Percentiles rank a stretch among this genome's conserved stretches.
Conservation (phyloP, 92 coral and sea anemone species). For the Umimayanthus chanpuru region DNA sequence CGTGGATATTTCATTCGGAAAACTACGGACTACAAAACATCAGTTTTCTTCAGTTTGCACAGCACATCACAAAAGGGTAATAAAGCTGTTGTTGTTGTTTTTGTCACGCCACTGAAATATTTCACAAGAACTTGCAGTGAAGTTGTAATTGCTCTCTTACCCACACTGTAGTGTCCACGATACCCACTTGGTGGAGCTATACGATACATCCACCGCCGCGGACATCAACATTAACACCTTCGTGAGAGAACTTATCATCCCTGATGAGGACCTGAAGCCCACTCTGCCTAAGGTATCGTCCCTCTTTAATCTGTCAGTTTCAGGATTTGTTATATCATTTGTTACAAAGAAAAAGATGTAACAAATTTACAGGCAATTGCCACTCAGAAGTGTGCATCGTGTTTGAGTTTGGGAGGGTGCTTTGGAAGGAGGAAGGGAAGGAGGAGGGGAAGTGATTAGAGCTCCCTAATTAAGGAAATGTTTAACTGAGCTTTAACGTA, state of each 20-base stretch:
- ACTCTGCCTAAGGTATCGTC: conserved; percentile 84
- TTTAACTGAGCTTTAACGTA: neutral
- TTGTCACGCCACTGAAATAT: too few species aligned
- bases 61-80: too few species aligned
- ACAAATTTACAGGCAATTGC: too few species aligned
- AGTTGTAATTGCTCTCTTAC: neutral
- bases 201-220: conserved; percentile 77
- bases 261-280: conserved; percentile 88
- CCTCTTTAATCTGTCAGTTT: neutral
- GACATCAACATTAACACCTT: conserved; percentile 77
- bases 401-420: too few species aligned
- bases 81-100: too few species aligned
- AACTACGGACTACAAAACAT: neutral
- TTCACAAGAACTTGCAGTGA: neutral
- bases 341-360: too few species aligned
- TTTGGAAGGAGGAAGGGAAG: neutral
- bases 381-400: too few species aligned
- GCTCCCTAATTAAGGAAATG: neutral
- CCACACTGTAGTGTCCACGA: conserved; percentile 56
- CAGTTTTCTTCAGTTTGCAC: neutral
- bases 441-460: neutral
- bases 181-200: conserved; percentile 72
- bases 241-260: conserved; percentile 78
- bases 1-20: neutral
- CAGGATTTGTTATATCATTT: too few species aligned